phyloP scores from a whole-genome alignment of 2,797 vertebrate genomes.

The Aplochiton taeniatus region DNA sequence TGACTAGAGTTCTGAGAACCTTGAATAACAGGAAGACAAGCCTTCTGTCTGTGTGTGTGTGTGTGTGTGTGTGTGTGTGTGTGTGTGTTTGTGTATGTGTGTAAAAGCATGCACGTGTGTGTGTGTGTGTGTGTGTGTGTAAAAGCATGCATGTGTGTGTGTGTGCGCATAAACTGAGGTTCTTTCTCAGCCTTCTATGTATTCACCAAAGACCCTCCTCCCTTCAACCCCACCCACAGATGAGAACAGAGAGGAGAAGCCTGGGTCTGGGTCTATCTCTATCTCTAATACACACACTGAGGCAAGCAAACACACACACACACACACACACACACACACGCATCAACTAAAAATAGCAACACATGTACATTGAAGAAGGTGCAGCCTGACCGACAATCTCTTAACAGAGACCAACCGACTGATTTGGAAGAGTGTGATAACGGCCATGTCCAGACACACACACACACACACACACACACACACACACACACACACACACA shows the following conservation, averaged over 20 bases:
- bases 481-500: too few species aligned
- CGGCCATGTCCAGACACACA: background rate
- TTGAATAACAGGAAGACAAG: conserved; percentile 79
- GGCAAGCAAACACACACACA: conserved; percentile 4
- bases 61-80: conserved; percentile 23
- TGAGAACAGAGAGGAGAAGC: background rate
- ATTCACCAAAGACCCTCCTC: background rate
- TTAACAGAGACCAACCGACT: background rate
- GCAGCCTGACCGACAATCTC: background rate
- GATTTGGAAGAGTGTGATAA: background rate
- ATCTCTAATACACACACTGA: background rate
- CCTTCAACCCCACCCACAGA: too few species aligned
- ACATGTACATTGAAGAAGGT: background rate
- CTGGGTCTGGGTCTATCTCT: background rate
- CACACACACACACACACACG: conserved; percentile 2
- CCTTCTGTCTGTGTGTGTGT: conserved; percentile 34
- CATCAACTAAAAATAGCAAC: conserved; percentile 2
- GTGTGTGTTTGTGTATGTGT: conserved; percentile 14
- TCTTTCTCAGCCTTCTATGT: background rate
- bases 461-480: too few species aligned
- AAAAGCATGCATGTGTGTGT: too few species aligned
- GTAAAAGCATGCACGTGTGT: conserved; percentile 19
- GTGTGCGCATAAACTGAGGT: too few species aligned
- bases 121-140: conserved; percentile 6
- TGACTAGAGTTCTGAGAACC: conserved; percentile 71